These are phyloP conservation scores for Philaethria dido DNA, from an alignment of 2,888 invertebrate genomes.

Conservation along the genomic window DNA sequence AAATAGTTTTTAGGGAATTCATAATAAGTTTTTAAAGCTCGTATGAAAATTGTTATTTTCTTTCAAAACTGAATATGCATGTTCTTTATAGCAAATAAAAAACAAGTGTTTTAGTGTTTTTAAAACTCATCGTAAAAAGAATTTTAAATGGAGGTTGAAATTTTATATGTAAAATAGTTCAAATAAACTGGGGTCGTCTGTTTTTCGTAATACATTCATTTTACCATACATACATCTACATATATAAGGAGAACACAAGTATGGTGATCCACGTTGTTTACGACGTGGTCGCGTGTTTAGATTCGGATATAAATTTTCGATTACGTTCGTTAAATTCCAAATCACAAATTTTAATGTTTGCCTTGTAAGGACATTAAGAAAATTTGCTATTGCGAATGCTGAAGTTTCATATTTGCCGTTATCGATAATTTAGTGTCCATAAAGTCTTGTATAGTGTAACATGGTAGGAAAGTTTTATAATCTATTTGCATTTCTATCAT, in stretches of 20 bases:
- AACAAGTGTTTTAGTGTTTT: not conserved
- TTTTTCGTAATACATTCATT: not conserved
- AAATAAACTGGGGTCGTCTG: not conserved
- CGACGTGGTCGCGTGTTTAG: slow-evolving; percentile 8
- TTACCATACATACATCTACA: not conserved
- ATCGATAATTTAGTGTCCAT: slow-evolving; percentile 2
- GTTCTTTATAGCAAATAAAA: not conserved
- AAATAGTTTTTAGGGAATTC: slow-evolving; percentile 4
- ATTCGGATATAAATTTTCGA: slow-evolving; percentile 24
- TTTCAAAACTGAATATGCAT: slow-evolving; percentile 12
- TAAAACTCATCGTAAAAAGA: not conserved
- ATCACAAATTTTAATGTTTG: slow-evolving; percentile 32
- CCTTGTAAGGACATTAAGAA: slow-evolving; percentile 10
- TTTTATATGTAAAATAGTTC: not conserved
- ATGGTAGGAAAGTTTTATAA: not conserved
- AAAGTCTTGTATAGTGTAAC: not conserved
- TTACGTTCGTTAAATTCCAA: slow-evolving; percentile 28
- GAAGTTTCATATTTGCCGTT: slow-evolving; percentile 4
- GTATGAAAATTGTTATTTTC: not conserved
- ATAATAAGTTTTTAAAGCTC: slow-evolving; percentile 1
- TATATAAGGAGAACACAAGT: not conserved
- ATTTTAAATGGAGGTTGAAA: not conserved
- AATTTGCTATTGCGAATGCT: slow-evolving; percentile 17
- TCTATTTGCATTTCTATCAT: too few species aligned
- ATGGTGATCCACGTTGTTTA: slow-evolving; percentile 14